Evolutionary conservation across 2,113 vertebrate genomes (phyloP).

Genomic region (Nansenia antarctica): DNA sequence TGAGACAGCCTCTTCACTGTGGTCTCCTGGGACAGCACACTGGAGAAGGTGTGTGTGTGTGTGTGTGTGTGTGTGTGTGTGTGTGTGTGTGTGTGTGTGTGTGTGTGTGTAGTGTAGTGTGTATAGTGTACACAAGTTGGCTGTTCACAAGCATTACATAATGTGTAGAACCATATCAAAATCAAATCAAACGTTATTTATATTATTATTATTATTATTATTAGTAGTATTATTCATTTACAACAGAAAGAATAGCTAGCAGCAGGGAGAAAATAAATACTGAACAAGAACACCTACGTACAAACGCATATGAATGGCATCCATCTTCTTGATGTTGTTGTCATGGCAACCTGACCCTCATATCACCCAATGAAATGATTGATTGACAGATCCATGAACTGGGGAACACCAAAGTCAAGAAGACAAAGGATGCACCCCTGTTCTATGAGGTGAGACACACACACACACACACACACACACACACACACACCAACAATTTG

Average conservation of each 20-base stretch:
- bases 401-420: slow-evolving; percentile 78
- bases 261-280: neutral
- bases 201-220: too few species aligned
- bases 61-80: too few species aligned
- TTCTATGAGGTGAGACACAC: slow-evolving; percentile 78
- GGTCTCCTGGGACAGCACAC: slow-evolving; percentile 66
- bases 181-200: too few species aligned
- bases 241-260: too few species aligned
- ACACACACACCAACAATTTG: neutral
- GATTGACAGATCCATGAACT: slow-evolving; percentile 75
- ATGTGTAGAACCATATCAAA: too few species aligned
- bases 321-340: too few species aligned
- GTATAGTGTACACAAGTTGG: neutral
- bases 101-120: too few species aligned
- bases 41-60: slow-evolving; percentile 80
- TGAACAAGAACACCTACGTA: too few species aligned
- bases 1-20: slow-evolving; percentile 79
- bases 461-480: neutral
- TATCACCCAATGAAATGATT: neutral
- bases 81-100: too few species aligned
- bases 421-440: slow-evolving; percentile 58
- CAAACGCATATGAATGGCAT: too few species aligned
- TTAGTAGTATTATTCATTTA: too few species aligned
- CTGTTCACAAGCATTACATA: neutral
- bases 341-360: too few species aligned